Evolutionary conservation across 1,140 invertebrate genomes (phyloP), one percentile per base, ranked within the genome.

Genomic region (Drosophila gunungcola): DNA sequence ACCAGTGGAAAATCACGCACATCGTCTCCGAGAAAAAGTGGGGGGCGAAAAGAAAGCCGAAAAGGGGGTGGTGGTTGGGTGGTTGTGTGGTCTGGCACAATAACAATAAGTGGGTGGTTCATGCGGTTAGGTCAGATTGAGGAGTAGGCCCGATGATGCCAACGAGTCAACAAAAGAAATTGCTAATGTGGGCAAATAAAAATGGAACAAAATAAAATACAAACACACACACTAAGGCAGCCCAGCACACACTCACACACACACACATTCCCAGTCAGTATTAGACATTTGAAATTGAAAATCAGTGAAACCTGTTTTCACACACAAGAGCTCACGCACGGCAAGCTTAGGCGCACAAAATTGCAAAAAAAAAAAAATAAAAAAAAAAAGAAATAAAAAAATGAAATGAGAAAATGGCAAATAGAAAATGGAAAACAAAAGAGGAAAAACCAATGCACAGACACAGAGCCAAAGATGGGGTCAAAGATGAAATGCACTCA

Each of bases 231-330:
- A 63, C 29, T 32, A 7, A 32, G 29, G 29, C 29, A 32, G 29
- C 29, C 29, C 29, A 32, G 29, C 12, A 41, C 32, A 27, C 55
- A 45, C 39, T 43, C 9, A 48, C 32, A 6, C 25, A 6, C 16
- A 4, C 32, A 39, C 29, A 38, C 48, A 16, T 4, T n/a, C 63
- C 4, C 25, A 39, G 43, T 9, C 46, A 39, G 45, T 68, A 52
- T 57, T 61, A 86, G 78, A 86, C 82, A 86, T 88, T 86, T 86
- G 82, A 86, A 86, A 86, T 88, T 86, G 69, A 86, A 88, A 86
- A 86, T 86, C 82, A 82, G 82, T 88, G 74, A 86, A 86, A 82
- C 83, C 83, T 67, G 82, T 88, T 86, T 78, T 88, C 82, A 78
- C 69, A 82, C 63, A 81, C 73, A 80, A 63, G 77, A 72, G 72